Percentiles rank a stretch among this genome's conserved stretches.
These are phyloP conservation scores for Epinephelus cyanopodus DNA, from an alignment of 2,113 vertebrate genomes.

Conservation along the genomic window DNA sequence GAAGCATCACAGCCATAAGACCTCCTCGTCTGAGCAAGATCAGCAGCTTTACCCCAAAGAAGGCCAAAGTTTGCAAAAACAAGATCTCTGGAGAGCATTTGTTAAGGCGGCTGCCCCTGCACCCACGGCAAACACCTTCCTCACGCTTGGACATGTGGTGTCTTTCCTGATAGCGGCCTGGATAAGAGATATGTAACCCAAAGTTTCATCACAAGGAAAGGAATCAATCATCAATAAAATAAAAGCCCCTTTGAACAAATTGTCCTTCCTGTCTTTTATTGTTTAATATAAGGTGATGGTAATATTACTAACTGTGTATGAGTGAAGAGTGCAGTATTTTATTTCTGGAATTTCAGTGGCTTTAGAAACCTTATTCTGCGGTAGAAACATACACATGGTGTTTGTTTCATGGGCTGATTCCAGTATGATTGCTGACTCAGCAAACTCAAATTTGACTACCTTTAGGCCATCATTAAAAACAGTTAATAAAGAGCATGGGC, in stretches of 20 bases:
- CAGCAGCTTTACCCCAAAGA: constrained; percentile 40
- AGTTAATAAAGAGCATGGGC: no score
- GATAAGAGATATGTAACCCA: constrained; percentile 53
- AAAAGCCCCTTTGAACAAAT: constrained; percentile 40
- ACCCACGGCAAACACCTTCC: constrained; percentile 8
- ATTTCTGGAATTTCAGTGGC: no score
- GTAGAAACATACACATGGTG: no score
- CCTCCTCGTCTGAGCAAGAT: constrained; percentile 28
- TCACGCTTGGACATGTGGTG: constrained; percentile 62
- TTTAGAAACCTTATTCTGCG: background rate
- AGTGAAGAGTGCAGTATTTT: background rate
- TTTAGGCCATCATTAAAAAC: no score
- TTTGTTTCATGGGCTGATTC: no score
- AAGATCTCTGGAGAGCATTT: constrained; percentile 58
- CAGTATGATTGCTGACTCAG: no score
- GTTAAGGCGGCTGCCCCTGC: constrained; percentile 53
- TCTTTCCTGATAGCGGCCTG: constrained; percentile 67
- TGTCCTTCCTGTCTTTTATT: background rate
- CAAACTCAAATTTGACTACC: no score
- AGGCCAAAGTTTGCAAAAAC: constrained; percentile 52
- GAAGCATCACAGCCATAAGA: constrained; percentile 36
- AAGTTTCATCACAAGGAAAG: background rate
- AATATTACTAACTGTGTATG: background rate
- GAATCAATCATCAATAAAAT: constrained; percentile 16
- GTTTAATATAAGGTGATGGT: background rate